Evolutionary conservation across 2,888 invertebrate genomes (phyloP), one percentile per base, ranked within the genome.

Genomic region (Hymenopus coronatus): DNA sequence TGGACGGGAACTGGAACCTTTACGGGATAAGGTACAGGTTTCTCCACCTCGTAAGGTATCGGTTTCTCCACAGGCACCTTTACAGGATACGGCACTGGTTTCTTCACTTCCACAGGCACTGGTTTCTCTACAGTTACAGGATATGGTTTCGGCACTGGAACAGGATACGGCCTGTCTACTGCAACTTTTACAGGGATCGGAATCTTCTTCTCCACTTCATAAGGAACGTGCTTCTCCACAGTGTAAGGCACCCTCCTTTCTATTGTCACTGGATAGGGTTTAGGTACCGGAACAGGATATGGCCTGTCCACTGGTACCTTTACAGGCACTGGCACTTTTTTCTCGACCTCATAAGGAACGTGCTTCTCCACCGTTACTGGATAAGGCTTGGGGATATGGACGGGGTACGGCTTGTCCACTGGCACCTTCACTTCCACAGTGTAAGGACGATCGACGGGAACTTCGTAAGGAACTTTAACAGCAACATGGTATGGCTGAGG

Each of bases 251-350:
- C 89, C 15, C 87, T 90, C 88, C 89, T 90, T 88, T 90, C 89
- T 33, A 90, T 90, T 86, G 91, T 90, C 86, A 96, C 95, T 90
- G 96, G 96, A 88, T 97, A 95, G 91, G 96, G 96, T 91, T 96
- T 96, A 1, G 95, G 92, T 1, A 96, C 95, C 91, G 96, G 96
- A 1, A 96, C 96, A 0, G 96, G 95, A 93, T 96, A 96, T 2
- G 97, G 97, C 90, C 96, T 96, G 1, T 96, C 96, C 86, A 97
- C 96, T 89, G 96, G 95, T 40, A 97, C 94, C 92, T 96, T 96
- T 90, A 96, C 94, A 93, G 91, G 95, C 95, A 92, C 88, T n/a
- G 91, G 91, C 20, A 91, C 90, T 25, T 87, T 90, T 88, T 90
- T 91, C 88, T 90, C 90, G 28, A 91, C 90, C 27, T 90, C 84